phyloP scores from a whole-genome alignment of 2,113 vertebrate genomes.

The Polypterus senegalus region DNA sequence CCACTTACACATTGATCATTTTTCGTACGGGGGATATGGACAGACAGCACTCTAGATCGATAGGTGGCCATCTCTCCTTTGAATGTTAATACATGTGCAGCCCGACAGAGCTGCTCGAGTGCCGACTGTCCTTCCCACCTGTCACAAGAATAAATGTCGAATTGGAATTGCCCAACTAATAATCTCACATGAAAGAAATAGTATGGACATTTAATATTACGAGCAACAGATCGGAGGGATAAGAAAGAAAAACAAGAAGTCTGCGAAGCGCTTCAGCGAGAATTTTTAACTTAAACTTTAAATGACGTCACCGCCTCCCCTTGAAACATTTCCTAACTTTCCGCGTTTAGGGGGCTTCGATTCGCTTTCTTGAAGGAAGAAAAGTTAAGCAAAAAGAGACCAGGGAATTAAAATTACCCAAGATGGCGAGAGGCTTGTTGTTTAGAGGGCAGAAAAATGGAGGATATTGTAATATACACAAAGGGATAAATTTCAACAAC shows the following conservation, averaged over 20 bases:
- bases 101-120: neutral
- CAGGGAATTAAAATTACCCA: slow-evolving; percentile 76
- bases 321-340: slow-evolving; percentile 55
- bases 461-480: slow-evolving; percentile 99
- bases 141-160: slow-evolving; percentile 8
- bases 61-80: too few species aligned
- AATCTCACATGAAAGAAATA: too few species aligned
- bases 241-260: slow-evolving; percentile 14
- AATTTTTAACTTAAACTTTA: slow-evolving; percentile 51
- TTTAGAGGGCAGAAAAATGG: slow-evolving; percentile 97
- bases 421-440: slow-evolving; percentile 99
- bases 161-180: neutral
- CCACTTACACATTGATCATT: too few species aligned
- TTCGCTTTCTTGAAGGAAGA: slow-evolving; percentile 33
- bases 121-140: slow-evolving; percentile 17
- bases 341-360: slow-evolving; percentile 40
- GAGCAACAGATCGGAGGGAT: slow-evolving; percentile 6
- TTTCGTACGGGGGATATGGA: too few species aligned
- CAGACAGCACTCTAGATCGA: too few species aligned
- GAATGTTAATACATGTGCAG: too few species aligned
- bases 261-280: slow-evolving; percentile 20
- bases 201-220: neutral
- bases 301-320: slow-evolving; percentile 50
- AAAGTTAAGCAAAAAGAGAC: slow-evolving; percentile 24
- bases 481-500: slow-evolving; percentile 91